Base-by-base conservation (phyloP, 2,888 invertebrate genomes). In the Drosophila gaucha region DNA sequence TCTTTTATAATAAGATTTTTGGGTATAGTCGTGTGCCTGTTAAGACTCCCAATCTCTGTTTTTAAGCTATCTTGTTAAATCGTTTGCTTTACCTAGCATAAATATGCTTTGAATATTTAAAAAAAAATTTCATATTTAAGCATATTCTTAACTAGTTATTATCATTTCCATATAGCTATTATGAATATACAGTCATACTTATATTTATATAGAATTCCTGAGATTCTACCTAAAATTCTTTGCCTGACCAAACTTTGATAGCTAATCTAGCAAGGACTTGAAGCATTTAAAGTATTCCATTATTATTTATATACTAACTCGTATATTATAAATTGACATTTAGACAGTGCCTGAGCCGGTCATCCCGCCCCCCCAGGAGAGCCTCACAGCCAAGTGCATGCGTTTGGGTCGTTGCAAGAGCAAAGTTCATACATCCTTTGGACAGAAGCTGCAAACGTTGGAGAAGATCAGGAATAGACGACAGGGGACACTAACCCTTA, bases 381-480 rank as follows among this genome's bases (percentile, higher is more conserved):
- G 44, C 20, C 33, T 73, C 1, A 38, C 58, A 2, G 60, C 47
- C 16, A 66, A 46, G 14, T 60, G 35, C 6, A 69, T 62, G 74
- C 60, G 60, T 0, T 18, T 71, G 51, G 50, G 63, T n/a, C 55
- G 68, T 3, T 10, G 10, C 14, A 31, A 74, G 22, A n/a, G 1
- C 12, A 51, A 16, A 22, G 16, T 10, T 3, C 38, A 38, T n/a
- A 8, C 38, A 8, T 33, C 52, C 12, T 65, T 46, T 38, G 9
- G 30, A 0, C 38, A 56, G 24, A 76, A 77, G 30, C 14, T 76
- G 12, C 46, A 70, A 14, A n/a, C 39, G 1, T 18, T 78, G 5
- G 80, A 70, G 5, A n/a, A 10, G 0, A 12, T 80, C 9, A 57
- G 80, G 6, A 72, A 72, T 20, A 38, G 33, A 2, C 44, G 38